Evolutionary conservation across 2,888 invertebrate genomes (phyloP).

Genomic region (Drosophila austrosaltans): DNA sequence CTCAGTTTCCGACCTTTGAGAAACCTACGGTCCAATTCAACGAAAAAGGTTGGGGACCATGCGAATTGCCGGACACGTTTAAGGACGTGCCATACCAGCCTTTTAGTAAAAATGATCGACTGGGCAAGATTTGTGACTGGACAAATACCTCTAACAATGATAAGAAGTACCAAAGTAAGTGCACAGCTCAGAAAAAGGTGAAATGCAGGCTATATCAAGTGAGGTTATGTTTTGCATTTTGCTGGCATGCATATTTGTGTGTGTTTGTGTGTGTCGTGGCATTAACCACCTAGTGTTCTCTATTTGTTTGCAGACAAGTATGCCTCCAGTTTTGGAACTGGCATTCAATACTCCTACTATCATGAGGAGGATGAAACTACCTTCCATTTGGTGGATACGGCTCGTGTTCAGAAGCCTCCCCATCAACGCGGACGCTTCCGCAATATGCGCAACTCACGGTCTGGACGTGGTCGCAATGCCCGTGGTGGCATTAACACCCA

Average conservation of each 20-base stretch:
- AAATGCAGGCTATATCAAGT: conserved; percentile 45
- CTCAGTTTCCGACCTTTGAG: conserved; percentile 78
- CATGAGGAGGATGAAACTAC: conserved; percentile 99
- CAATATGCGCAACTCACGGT: conserved; percentile 87
- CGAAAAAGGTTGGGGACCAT: conserved; percentile 97
- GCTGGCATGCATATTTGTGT: conserved; percentile 24
- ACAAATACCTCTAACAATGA: conserved; percentile 97
- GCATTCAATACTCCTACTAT: conserved; percentile 98
- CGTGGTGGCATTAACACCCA: conserved; percentile 88
- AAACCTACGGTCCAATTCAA: conserved; percentile 83
- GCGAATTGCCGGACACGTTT: conserved; percentile 91
- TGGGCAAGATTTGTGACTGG: conserved; percentile 99
- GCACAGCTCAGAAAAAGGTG: conserved; percentile 5
- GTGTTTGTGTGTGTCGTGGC: conserved; percentile 73
- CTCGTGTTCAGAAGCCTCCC: conserved; percentile 94
- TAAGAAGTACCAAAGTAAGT: conserved; percentile 92
- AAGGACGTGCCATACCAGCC: conserved; percentile 94
- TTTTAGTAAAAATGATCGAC: conserved; percentile 98
- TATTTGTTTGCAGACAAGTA: conserved; percentile 87
- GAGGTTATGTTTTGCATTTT: conserved; percentile 69
- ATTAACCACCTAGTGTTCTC: conserved; percentile 30
- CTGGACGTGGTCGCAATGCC: conserved; percentile 85
- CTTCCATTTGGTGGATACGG: conserved; percentile 99
- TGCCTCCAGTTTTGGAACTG: conserved; percentile 96
- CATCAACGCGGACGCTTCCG: conserved; percentile 97